A percentile compares a stretch with the other conserved stretches of the same genome.
These are phyloP conservation scores for Gopherus flavomarginatus DNA, from an alignment of 2,113 vertebrate species.

Conservation along the genomic window DNA sequence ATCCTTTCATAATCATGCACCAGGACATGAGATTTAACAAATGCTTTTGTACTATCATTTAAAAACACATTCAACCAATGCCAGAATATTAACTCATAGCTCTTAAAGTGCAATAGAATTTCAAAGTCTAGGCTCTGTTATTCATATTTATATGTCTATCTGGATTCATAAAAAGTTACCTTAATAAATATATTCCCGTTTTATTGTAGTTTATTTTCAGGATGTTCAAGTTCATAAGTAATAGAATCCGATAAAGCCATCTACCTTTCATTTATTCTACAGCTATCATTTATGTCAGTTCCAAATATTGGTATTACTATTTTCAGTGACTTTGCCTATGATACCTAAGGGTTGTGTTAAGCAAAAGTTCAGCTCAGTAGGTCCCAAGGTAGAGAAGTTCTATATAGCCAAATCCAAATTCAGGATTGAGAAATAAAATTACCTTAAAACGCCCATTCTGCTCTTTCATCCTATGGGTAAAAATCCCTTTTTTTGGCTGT, in stretches of 20 bases:
- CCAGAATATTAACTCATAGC: not conserved
- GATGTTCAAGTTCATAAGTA: constrained; percentile 48
- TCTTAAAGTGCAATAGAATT: constrained; percentile 1
- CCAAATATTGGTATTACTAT: constrained; percentile 30
- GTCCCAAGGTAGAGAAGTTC: not conserved
- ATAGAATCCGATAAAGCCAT: constrained; percentile 54
- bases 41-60: constrained; percentile 15
- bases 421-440: not conserved
- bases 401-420: not conserved
- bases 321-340: constrained; percentile 24
- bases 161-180: constrained; percentile 7
- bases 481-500: not conserved
- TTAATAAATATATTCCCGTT: constrained; percentile 40
- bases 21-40: constrained; percentile 14
- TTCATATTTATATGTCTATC: constrained; percentile 27
- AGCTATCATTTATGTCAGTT: constrained; percentile 9
- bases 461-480: not conserved
- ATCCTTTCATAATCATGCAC: not conserved
- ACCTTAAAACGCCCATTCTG: not conserved
- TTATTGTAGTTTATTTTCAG: constrained; percentile 48
- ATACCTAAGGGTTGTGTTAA: constrained; percentile 11
- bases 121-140: not conserved
- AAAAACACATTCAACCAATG: not conserved
- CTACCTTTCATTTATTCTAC: constrained; percentile 30
- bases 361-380: constrained; percentile 2